Conservation (phyloP, 1,140 invertebrate genomes). For the Calycopis cecrops region DNA sequence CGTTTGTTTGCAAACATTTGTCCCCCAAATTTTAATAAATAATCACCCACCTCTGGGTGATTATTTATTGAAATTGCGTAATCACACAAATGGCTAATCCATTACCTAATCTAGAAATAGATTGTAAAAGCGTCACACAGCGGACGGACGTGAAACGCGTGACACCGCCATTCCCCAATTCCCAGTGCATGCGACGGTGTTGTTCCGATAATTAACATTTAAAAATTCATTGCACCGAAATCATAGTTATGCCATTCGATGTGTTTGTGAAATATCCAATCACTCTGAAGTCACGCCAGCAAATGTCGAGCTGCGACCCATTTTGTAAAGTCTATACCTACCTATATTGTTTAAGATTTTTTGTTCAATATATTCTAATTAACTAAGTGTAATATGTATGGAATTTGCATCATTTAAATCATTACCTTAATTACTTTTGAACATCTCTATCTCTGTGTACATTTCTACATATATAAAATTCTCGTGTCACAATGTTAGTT, state of each 20-base stretch:
- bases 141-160: conserved; percentile 29
- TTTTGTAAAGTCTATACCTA: too few species aligned
- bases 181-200: conserved; percentile 10
- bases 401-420: too few species aligned
- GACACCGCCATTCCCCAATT: conserved; percentile 19
- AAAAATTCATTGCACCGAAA: not conserved
- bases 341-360: too few species aligned
- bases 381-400: not conserved
- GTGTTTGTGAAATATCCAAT: too few species aligned
- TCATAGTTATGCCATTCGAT: too few species aligned
- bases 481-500: too few species aligned
- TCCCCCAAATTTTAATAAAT: conserved; percentile 63
- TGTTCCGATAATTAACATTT: conserved; percentile 1
- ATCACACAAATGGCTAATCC: conserved; percentile 71
- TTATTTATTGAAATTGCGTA: conserved; percentile 70
- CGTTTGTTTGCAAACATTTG: conserved; percentile 29
- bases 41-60: conserved; percentile 47
- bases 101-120: conserved; percentile 48
- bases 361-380: too few species aligned
- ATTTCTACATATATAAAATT: too few species aligned
- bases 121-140: conserved; percentile 42
- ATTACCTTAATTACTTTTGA: too few species aligned
- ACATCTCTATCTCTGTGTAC: too few species aligned
- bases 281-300: too few species aligned
- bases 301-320: too few species aligned